phyloP scores from a whole-genome alignment of 2,888 invertebrate genomes.

The Allolobophora icterica region DNA sequence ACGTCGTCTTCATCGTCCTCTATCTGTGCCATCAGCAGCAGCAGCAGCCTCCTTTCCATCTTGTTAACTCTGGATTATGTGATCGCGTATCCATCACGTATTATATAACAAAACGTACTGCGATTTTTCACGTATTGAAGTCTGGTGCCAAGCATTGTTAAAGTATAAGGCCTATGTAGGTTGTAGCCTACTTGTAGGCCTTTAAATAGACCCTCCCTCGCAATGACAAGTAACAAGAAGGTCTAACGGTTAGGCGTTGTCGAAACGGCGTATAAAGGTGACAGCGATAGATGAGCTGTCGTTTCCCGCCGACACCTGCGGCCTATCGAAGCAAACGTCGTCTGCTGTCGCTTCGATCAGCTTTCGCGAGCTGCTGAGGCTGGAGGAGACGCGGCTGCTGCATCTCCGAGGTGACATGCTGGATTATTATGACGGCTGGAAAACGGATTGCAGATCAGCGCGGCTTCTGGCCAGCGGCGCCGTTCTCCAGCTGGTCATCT shows the following conservation, averaged over 20 bases:
- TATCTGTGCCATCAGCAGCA: background rate
- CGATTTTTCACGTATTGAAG: background rate
- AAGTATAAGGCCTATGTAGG: background rate
- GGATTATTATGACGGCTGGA: background rate
- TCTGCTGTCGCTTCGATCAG: background rate
- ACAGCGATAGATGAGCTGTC: background rate
- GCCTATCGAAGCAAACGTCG: background rate
- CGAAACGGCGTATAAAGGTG: background rate
- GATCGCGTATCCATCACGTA: background rate
- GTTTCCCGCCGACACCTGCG: slow-evolving; percentile 3
- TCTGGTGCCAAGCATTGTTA: background rate
- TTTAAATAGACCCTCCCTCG: no score
- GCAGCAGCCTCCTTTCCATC: background rate
- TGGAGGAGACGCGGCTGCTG: background rate
- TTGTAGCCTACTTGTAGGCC: background rate
- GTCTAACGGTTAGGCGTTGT: background rate
- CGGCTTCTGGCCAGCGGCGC: slow-evolving; percentile 2
- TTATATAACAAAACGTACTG: background rate
- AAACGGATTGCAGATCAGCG: background rate
- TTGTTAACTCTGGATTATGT: background rate
- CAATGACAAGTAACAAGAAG: background rate
- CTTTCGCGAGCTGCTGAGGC: background rate
- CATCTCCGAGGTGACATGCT: background rate
- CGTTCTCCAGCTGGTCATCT: background rate
- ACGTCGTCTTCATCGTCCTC: background rate